Percentiles rank a stretch among this genome's conserved stretches.
Evolutionary conservation across 2,888 invertebrate species (phyloP).

Genomic region (Tetrapedia diversipes): DNA sequence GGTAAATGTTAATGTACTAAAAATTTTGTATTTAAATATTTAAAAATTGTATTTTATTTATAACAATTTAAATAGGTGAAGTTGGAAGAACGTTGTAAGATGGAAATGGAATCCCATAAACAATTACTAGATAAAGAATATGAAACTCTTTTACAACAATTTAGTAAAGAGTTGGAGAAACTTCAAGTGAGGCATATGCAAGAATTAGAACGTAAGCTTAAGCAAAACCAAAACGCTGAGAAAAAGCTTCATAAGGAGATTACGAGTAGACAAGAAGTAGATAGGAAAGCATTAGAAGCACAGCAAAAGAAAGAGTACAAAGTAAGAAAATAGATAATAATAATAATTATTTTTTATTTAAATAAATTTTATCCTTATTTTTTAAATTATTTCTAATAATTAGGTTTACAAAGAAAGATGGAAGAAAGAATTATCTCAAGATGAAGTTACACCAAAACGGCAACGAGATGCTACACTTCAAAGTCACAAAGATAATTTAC

Average conservation of each 20-base stretch:
- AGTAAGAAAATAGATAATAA: constrained; percentile 71
- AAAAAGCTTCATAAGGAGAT: constrained; percentile 97
- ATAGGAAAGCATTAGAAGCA: constrained; percentile 94
- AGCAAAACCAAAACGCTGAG: constrained; percentile 94
- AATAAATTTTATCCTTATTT: constrained; percentile 1
- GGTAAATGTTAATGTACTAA: constrained; percentile 71
- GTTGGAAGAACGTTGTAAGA: constrained; percentile 97
- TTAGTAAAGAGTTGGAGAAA: constrained; percentile 95
- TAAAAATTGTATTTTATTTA: neutral
- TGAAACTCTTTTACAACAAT: constrained; percentile 95
- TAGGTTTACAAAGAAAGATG: constrained; percentile 95
- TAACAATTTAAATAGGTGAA: constrained; percentile 84
- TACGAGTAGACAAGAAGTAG: constrained; percentile 93
- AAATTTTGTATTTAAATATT: neutral
- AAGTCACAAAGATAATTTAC: constrained; percentile 95
- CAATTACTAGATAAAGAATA: constrained; percentile 98
- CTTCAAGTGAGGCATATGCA: constrained; percentile 91
- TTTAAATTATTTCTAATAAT: constrained; percentile 6
- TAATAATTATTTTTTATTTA: neutral
- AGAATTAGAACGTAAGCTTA: constrained; percentile 91
- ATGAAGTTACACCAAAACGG: constrained; percentile 95
- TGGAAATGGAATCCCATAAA: constrained; percentile 98
- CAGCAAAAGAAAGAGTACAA: constrained; percentile 98
- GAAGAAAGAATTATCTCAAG: constrained; percentile 96
- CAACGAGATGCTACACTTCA: constrained; percentile 95